Evolutionary conservation across 2,888 invertebrate genomes (phyloP), one percentile per base, ranked within the genome.

Genomic region (Ceramica pisi): DNA sequence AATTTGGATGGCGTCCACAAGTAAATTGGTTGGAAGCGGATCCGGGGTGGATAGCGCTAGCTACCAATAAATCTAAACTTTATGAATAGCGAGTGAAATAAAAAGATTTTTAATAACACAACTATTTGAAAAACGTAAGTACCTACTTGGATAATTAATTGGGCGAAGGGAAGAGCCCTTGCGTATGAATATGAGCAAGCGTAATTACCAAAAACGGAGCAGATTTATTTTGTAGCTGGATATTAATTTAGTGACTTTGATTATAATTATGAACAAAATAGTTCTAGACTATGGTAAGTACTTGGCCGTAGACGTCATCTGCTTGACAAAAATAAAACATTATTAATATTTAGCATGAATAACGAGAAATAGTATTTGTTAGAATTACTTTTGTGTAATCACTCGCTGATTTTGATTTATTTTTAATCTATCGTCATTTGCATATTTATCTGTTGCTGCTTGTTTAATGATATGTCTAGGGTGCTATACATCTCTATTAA

Each of bases 71-170:
- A 83, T 82, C 53, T 75, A 38, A 82, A 84, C 60, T 70, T 82
- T 78, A 75, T 73, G 68, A 82, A 80, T 73, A 63, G 65, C 59
- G 53, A 61, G 46, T 51, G 60, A 71, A 73, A 53, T 64, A 70
- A 77, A 82, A 71, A 75, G 53, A 57, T 80, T 77, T 76, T 73
- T 75, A 78, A 77, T 82, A 80, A 82, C 73, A 80, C 62, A 77
- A 78, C 57, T 84, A 74, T 80, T 75, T 70, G 63, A 80, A 73
- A 64, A 69, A 67, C 57, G 55, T 62, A 51, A 74, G 71, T 71
- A 53, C n/a, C n/a, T n/a, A n/a, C 71, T 59, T 70, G 53, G 5
- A 41, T 78, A 75, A 82, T 83, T 82, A 84, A 82, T 83, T 73
- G 67, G 65, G 41, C 7, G 16, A 63, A 62, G 70, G 63, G 61